Evolutionary conservation across 2,888 invertebrate genomes (phyloP).

Genomic region (Sinopyrophorus schimmeli): DNA sequence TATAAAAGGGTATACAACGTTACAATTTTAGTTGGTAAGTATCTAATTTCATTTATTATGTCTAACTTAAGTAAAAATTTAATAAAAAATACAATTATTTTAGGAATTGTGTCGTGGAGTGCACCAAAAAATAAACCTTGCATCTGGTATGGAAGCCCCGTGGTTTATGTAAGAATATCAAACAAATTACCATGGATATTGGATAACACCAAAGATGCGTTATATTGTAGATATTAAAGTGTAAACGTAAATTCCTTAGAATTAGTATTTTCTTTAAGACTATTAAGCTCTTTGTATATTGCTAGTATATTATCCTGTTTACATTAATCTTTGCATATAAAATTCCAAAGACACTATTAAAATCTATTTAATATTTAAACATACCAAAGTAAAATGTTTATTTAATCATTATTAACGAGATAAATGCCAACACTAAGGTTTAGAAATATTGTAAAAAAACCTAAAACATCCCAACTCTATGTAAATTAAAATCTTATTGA

Average conservation of each 20-base stretch:
- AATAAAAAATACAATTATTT: constrained; percentile 1
- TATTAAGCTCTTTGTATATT: too few species aligned
- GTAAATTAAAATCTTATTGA: too few species aligned
- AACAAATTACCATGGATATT: constrained; percentile 58
- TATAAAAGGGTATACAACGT: constrained; percentile 17
- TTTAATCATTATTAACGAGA: too few species aligned
- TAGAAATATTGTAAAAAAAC: too few species aligned
- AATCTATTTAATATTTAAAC: too few species aligned
- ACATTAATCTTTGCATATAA: too few species aligned
- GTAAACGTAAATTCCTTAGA: not conserved
- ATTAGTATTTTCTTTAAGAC: too few species aligned
- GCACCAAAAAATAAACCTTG: constrained; percentile 61
- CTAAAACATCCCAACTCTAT: too few species aligned
- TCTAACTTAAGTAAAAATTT: not conserved
- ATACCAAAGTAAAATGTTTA: too few species aligned
- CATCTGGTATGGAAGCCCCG: constrained; percentile 46
- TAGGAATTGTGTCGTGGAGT: constrained; percentile 66
- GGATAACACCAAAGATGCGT: constrained; percentile 49
- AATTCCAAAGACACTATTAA: too few species aligned
- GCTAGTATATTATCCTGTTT: too few species aligned
- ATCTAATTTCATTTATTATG: not conserved
- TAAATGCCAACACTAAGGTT: too few species aligned
- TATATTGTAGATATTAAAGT: constrained; percentile 46
- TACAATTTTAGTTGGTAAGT: constrained; percentile 28
- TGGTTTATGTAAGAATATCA: constrained; percentile 60